Conservation (phyloP, 2,113 vertebrate genomes). For the Axis porcinus region DNA sequence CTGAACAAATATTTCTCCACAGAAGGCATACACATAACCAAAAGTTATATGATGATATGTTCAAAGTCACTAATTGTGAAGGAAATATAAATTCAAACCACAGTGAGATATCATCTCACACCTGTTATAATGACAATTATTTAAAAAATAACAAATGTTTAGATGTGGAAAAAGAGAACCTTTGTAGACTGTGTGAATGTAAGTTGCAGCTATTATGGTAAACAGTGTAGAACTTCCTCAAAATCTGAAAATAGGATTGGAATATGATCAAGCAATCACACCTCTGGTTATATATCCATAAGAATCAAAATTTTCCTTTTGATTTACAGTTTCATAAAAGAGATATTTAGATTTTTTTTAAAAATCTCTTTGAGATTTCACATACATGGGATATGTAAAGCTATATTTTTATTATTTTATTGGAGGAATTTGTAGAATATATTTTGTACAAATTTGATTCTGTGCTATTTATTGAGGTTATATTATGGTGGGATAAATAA, state of each 20-base stretch:
- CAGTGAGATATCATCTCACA: neutral
- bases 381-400: neutral
- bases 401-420: neutral
- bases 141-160: no score
- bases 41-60: neutral
- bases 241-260: neutral
- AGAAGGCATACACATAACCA: neutral
- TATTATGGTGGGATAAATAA: neutral
- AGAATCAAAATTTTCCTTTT: neutral
- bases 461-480: neutral
- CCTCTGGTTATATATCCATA: neutral
- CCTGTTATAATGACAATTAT: no score
- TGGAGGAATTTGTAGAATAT: neutral
- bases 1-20: neutral
- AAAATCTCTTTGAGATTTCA: neutral
- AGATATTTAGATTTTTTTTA: neutral
- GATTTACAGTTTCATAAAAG: neutral
- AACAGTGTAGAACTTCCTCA: neutral
- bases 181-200: neutral
- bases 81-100: neutral
- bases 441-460: neutral
- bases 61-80: neutral
- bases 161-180: neutral
- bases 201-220: neutral
- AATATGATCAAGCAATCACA: neutral